Base-by-base conservation (phyloP, 2,888 invertebrate species). In the Parnassius mnemosyne region DNA sequence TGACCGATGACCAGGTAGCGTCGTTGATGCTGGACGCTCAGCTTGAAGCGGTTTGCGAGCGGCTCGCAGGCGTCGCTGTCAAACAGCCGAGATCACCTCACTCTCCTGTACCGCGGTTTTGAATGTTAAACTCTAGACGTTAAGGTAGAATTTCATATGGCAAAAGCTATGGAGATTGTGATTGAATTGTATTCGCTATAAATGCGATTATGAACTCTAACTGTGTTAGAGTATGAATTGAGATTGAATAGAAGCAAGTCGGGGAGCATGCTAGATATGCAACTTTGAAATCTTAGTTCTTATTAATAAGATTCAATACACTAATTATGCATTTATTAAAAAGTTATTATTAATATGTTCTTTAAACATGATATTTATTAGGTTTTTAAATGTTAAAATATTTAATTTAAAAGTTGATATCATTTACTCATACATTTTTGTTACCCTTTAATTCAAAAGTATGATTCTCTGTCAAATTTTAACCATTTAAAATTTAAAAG, bases 11-110 rank as follows among this genome's bases (percentile, higher is more conserved):
- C 55, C 95, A 95, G 76, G 95, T 95, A 71, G 93, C 93, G 44
- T 95, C 94, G 0, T 82, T 95, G 41, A 95, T 95, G 95, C 83
- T 95, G 79, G 95, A 95, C 84, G 94, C 94, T 12, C 95, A 95
- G 62, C 84, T 95, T 60, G 94, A 94, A 66, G 93, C 93, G 54
- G 94, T 94, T 0, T 95, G 95, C 77, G 94, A 94, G 76, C 92
- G 94, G 66, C 91, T 95, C 34, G 92, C 95, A 5, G 91, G 91
- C 42, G 89, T 87, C 0, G 83, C 73, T 9, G 72, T 71, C 7
- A 65, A 75, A 1, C 63, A 64, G n/a, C 73, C 77, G 3, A 66
- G 72, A 11, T 75, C 78, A 0, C 78, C 76, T 20, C 77, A 71
- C n/a, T 77, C 77, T 1, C 79, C 81, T 0, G 77, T 76, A 13